Evolutionary conservation across 2,888 invertebrate genomes (phyloP).

Genomic region (Orthosia gracilis): DNA sequence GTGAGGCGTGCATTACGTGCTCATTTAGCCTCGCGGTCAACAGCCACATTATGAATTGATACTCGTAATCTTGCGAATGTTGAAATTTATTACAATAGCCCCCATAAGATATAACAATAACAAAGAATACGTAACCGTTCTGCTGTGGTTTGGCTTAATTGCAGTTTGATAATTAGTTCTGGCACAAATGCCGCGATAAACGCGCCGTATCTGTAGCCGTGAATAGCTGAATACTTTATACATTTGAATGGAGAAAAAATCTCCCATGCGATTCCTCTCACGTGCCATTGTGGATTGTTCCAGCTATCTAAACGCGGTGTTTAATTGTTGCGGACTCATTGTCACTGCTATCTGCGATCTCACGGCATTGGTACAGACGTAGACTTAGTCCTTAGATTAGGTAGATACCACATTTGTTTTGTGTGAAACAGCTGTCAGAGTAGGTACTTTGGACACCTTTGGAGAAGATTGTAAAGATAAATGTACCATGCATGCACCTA

Average conservation of each 20-base stretch:
- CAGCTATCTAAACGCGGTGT: conserved; percentile 79
- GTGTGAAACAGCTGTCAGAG: conserved; percentile 43
- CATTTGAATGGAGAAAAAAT: conserved; percentile 77
- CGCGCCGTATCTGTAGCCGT: conserved; percentile 69
- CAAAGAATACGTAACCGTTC: conserved; percentile 63
- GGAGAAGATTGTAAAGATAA: neutral
- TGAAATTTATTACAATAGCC: conserved; percentile 56
- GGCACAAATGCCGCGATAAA: conserved; percentile 64
- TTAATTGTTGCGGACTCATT: conserved; percentile 87
- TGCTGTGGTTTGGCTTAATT: conserved; percentile 65
- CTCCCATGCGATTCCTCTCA: conserved; percentile 87
- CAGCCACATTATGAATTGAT: conserved; percentile 26
- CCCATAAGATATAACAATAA: conserved; percentile 64
- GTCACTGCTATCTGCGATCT: conserved; percentile 84
- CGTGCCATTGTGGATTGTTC: conserved; percentile 88
- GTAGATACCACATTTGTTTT: conserved; percentile 42
- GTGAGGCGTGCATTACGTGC: conserved; percentile 59
- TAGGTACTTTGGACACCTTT: neutral
- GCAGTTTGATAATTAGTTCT: conserved; percentile 70
- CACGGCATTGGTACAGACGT: conserved; percentile 74
- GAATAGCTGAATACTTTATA: conserved; percentile 69
- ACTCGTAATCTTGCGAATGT: conserved; percentile 49
- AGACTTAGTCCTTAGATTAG: conserved; percentile 57
- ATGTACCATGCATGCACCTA: neutral
- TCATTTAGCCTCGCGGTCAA: conserved; percentile 62